Base-by-base conservation (phyloP, 1,140 invertebrate species). In the Nephila pilipes region DNA sequence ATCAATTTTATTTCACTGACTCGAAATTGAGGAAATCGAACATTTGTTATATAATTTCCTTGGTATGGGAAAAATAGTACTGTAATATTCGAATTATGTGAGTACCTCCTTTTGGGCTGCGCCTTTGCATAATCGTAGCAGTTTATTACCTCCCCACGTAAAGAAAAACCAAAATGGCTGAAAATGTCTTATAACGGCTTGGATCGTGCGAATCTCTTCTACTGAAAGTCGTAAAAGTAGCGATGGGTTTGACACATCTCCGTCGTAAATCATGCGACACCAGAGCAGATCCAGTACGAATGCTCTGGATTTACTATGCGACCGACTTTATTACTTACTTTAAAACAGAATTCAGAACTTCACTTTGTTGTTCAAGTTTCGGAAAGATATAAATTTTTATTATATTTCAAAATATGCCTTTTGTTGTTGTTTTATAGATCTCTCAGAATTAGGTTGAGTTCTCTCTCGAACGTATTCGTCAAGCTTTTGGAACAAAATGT, bases 351-450 rank as follows among this genome's bases (percentile, higher is more conserved):
- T 65, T 29, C 22, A 65, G 63, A 65, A n/a, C 63, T 65, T 65
- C 22, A n/a, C 25, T 65, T 29, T 65, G 63, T 65, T 65, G 22
- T 12, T n/a, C 22, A 65, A n/a, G 22, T 65, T 46, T n/a, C 25
- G 63, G 25, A 65, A 65, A 65, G 63, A 25, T 65, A 65, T 65
- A 65, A 65, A 65, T 65, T 65, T 65, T 65, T 65, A 65, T 65
- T 65, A 14, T n/a, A 12, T 65, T 65, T 65, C 12, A 65, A 65
- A 65, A 65, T 29, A 65, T 65, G 25, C 63, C 22, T 46, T 46
- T 46, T 46, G 46, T 38, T 38, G 38, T 46, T 46, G 12, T 4
- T 46, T 46, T 10, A 46, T 46, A 46, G 46, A 10, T 46, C 0
- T 46, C 46, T 4, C 46, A 46, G 46, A 10, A 10, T 46, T 46